Percentiles rank a stretch among this genome's conserved stretches.
phyloP scores from a whole-genome alignment of 2,797 vertebrate species.

The Chaetophractus vellerosus region DNA sequence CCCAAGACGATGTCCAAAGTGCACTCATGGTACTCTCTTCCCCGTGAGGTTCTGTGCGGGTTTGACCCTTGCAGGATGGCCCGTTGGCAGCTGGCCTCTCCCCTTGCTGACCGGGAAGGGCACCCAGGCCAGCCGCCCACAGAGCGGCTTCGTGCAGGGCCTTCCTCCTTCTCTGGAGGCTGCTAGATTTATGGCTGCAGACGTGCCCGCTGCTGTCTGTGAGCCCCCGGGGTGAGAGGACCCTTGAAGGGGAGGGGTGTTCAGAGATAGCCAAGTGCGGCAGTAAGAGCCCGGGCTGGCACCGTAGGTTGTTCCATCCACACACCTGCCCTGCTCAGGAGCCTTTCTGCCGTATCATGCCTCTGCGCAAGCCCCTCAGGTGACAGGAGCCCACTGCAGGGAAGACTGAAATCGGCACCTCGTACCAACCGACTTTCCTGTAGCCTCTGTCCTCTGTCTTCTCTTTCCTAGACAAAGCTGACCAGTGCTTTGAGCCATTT shows the following conservation, averaged over 20 bases:
- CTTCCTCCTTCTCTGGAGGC: not conserved
- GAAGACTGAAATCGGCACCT: not conserved
- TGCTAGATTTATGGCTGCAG: not conserved
- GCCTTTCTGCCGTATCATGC: not conserved
- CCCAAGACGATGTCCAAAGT: constrained; percentile 66
- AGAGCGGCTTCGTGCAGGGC: not conserved
- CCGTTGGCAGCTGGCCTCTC: not conserved
- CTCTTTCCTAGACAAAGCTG: not conserved
- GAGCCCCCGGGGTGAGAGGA: not conserved
- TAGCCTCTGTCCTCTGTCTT: not conserved
- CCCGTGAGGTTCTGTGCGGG: not conserved
- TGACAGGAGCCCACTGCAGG: not conserved
- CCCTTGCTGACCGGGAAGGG: not conserved
- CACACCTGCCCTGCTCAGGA: not conserved
- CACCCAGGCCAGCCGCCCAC: not conserved
- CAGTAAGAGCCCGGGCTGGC: not conserved
- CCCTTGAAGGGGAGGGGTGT: not conserved
- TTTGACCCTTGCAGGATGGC: not conserved
- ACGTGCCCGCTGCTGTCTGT: not conserved
- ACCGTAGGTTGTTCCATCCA: not conserved
- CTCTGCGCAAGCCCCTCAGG: not conserved
- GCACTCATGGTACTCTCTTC: not conserved
- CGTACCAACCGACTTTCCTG: not conserved
- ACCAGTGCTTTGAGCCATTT: not conserved
- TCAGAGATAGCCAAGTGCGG: not conserved